Evolutionary conservation across 1,140 invertebrate species (phyloP).

Genomic region (Drosophila ohnishii): DNA sequence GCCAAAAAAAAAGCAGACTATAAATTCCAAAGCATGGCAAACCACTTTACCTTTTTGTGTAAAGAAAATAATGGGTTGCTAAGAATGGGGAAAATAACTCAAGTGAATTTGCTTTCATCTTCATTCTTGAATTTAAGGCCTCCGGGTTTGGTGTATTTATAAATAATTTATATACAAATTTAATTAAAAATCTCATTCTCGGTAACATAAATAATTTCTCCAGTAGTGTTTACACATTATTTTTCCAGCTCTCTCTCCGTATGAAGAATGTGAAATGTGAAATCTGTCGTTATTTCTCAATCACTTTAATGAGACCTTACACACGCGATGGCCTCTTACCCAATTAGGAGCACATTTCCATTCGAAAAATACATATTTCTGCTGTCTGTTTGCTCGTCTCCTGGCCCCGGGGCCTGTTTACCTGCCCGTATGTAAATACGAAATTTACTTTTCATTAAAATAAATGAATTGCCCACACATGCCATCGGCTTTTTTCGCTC

Average conservation of each 20-base stretch:
- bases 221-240: background rate
- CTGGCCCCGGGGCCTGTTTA: conserved; percentile 18
- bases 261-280: conserved; percentile 1
- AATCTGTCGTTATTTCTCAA: conserved; percentile 18
- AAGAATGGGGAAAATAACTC: background rate
- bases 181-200: background rate
- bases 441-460: conserved; percentile 70
- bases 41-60: conserved; percentile 17
- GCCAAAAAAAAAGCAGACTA: conserved; percentile 32
- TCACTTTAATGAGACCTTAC: conserved; percentile 23
- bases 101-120: background rate
- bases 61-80: background rate
- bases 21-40: conserved; percentile 51
- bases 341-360: conserved; percentile 10
- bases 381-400: conserved; percentile 8
- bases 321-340: conserved; percentile 22
- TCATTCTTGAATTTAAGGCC: background rate
- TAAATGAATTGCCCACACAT: conserved; percentile 60
- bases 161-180: background rate
- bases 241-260: background rate
- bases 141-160: background rate
- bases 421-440: conserved; percentile 32
- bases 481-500: conserved; percentile 24
- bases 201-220: background rate
- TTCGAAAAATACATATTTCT: conserved; percentile 3